Evolutionary conservation across 2,888 invertebrate genomes (phyloP).

Genomic region (Tholera decimalis): DNA sequence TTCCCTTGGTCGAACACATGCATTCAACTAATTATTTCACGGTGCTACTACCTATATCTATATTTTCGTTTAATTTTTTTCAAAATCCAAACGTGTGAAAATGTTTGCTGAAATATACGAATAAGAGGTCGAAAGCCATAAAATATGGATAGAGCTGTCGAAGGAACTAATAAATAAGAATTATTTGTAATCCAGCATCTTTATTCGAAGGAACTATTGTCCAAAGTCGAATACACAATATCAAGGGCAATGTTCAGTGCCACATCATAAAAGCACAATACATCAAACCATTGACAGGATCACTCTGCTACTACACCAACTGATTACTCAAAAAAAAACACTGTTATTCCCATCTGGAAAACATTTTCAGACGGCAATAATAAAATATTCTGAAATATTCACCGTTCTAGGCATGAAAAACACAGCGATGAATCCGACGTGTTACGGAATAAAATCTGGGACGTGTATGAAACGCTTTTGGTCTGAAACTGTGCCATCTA

Average conservation of each 20-base stretch:
- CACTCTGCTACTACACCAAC: conserved; percentile 14
- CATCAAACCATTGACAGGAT: conserved; percentile 29
- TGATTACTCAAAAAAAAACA: conserved; percentile 19
- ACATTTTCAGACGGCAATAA: conserved; percentile 29
- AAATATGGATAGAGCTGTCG: too few species aligned
- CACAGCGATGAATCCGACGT: conserved; percentile 51
- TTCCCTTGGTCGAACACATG: too few species aligned
- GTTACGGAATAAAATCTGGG: conserved; percentile 54
- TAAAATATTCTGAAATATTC: conserved; percentile 54
- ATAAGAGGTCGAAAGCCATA: too few species aligned
- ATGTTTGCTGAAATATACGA: too few species aligned
- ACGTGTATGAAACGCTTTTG: conserved; percentile 52
- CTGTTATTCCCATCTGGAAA: conserved; percentile 28
- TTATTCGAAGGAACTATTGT: too few species aligned
- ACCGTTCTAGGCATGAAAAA: conserved; percentile 49
- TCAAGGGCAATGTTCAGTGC: conserved; percentile 6
- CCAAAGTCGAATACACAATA: neutral
- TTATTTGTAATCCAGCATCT: too few species aligned
- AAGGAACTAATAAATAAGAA: too few species aligned
- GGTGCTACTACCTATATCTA: too few species aligned
- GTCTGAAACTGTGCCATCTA: conserved; percentile 49
- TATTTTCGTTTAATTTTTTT: too few species aligned
- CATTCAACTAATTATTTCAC: too few species aligned
- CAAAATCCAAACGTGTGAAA: too few species aligned
- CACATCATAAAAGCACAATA: conserved; percentile 33